A percentile compares a stretch with the other conserved stretches of the same genome.
Conservation (phyloP, 1,140 invertebrate species). For the Lanistes nyassanus region DNA sequence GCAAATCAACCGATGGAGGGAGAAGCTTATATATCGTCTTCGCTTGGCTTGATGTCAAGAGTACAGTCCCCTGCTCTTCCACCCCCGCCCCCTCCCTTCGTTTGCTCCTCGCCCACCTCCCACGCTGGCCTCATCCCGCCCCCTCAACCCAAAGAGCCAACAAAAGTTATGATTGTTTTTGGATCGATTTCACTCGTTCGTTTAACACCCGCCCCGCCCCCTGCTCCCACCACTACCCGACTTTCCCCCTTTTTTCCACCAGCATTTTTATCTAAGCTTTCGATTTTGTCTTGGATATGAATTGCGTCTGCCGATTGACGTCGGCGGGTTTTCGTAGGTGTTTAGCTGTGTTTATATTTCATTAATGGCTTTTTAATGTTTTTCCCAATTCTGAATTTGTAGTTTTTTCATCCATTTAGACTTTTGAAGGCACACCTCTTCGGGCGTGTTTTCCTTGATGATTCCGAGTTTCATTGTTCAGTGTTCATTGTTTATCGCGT, state of each 20-base stretch:
- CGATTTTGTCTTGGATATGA: slow-evolving; percentile 21
- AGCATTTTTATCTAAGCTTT: slow-evolving; percentile 26
- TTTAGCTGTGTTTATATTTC: slow-evolving; percentile 22
- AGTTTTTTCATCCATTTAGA: slow-evolving; percentile 24
- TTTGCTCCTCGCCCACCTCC: too few relatives aligned
- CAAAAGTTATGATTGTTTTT: slow-evolving; percentile 31
- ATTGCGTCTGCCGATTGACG: slow-evolving; percentile 9
- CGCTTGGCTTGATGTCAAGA: slow-evolving; percentile 26
- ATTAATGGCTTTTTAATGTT: slow-evolving; percentile 15
- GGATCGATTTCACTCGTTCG: slow-evolving; percentile 19
- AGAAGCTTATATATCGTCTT: not conserved
- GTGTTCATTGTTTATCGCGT: slow-evolving; percentile 24
- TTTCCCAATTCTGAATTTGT: slow-evolving; percentile 22
- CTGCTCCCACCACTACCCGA: too few relatives aligned
- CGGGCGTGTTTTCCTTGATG: slow-evolving; percentile 15
- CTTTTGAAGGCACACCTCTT: slow-evolving; percentile 12
- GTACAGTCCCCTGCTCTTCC: not conserved
- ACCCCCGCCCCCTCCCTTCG: not conserved
- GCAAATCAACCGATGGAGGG: too few relatives aligned
- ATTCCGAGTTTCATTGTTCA: slow-evolving; percentile 26
- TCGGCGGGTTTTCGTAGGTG: slow-evolving; percentile 19
- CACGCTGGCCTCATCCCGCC: not conserved
- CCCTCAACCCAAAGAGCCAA: slow-evolving; percentile 12
- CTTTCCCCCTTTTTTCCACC: not conserved
- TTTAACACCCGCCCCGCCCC: not conserved